Conservation (phyloP, 2,888 invertebrate species). For the Stegophylla sp. region DNA sequence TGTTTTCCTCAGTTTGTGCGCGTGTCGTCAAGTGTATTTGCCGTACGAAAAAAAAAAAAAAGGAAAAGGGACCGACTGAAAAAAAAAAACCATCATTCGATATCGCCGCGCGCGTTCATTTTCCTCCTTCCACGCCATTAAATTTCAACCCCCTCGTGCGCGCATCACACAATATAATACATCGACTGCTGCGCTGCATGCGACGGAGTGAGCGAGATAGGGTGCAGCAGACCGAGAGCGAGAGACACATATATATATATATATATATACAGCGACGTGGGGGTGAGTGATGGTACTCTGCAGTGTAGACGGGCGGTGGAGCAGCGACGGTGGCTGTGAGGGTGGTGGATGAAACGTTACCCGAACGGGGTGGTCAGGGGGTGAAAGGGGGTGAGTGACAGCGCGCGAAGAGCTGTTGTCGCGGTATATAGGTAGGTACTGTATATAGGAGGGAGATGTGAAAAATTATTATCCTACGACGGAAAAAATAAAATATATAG, state of each 20-base stretch:
- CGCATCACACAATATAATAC: not conserved
- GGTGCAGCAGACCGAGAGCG: too few relatives aligned
- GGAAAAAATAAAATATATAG: not conserved
- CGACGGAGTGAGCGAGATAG: too few relatives aligned
- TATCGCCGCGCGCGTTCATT: constrained; percentile 48
- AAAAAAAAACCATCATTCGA: not conserved
- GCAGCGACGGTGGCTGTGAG: not conserved
- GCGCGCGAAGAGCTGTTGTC: not conserved
- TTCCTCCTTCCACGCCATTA: constrained; percentile 56
- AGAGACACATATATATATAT: too few relatives aligned
- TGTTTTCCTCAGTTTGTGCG: not conserved
- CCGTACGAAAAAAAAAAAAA: not conserved
- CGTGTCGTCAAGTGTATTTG: not conserved
- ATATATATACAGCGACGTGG: not conserved
- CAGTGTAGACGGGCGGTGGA: not conserved
- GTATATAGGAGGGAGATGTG: not conserved
- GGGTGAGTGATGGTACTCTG: too few relatives aligned
- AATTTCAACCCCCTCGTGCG: constrained; percentile 30
- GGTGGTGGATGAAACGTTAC: too few relatives aligned
- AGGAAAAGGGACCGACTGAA: not conserved
- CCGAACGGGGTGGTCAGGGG: not conserved
- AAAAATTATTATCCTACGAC: not conserved
- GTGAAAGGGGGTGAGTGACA: not conserved
- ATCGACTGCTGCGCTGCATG: too few relatives aligned
- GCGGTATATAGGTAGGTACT: too few relatives aligned